Percentiles rank a stretch among this genome's conserved stretches.
These are phyloP conservation scores for Lasioglossum calceatum DNA, from an alignment of 2,888 invertebrate genomes.

Conservation along the genomic window DNA sequence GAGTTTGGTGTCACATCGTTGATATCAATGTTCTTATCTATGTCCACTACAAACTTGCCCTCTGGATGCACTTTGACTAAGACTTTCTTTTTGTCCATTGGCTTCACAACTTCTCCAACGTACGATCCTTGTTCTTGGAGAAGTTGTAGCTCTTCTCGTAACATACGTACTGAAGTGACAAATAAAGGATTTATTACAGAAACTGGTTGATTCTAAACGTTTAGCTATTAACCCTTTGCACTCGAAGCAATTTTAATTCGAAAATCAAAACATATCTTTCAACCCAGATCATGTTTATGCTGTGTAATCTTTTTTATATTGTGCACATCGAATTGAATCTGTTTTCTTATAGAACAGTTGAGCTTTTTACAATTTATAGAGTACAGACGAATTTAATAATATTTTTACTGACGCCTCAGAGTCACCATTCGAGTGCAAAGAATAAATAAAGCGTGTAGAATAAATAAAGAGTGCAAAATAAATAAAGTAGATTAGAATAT, in stretches of 20 bases:
- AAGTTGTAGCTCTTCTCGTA: conserved; percentile 98
- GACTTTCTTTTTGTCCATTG: conserved; percentile 99
- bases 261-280: no score
- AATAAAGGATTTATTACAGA: not conserved
- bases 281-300: no score
- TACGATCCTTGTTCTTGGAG: conserved; percentile 99
- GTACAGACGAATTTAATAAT: no score
- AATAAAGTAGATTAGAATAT: not conserved
- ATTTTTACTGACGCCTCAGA: no score
- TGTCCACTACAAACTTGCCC: conserved; percentile 99
- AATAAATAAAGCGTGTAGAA: no score
- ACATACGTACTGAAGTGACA: conserved; percentile 92
- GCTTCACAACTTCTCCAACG: conserved; percentile 99
- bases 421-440: no score
- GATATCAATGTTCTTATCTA: conserved; percentile 99
- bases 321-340: no score
- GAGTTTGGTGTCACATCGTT: conserved; percentile 99
- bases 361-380: no score
- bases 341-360: no score
- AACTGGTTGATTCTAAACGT: not conserved
- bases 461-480: not conserved
- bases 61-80: conserved; percentile 99
- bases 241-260: no score
- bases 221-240: not conserved
- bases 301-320: no score